Conservation (phyloP, 1,140 invertebrate genomes). For the Leptinotarsa texana region DNA sequence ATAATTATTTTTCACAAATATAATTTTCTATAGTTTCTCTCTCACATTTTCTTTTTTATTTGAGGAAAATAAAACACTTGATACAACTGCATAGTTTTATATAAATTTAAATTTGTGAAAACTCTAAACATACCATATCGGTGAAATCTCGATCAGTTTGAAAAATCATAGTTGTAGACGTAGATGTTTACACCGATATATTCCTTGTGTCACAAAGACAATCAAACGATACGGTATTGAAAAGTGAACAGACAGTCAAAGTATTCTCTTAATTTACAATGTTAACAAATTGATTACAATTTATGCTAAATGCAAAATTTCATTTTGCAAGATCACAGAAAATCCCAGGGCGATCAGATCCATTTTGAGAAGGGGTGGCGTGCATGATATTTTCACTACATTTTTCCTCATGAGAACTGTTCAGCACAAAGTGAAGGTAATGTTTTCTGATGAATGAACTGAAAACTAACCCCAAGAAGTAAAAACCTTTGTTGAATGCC, state of each 20-base stretch:
- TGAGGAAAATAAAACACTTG: background rate
- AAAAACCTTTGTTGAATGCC: no score
- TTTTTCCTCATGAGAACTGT: no score
- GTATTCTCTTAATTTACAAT: conserved; percentile 4
- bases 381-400: no score
- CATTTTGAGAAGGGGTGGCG: no score
- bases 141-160: conserved; percentile 3
- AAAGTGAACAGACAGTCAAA: conserved; percentile 17
- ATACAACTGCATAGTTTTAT: conserved; percentile 13
- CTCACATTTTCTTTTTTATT: no score
- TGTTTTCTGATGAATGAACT: no score
- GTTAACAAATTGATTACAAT: conserved; percentile 16
- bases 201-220: background rate
- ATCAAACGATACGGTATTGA: background rate
- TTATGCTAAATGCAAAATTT: conserved; percentile 22
- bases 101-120: conserved; percentile 18
- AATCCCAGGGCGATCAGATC: background rate
- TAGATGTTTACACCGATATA: conserved; percentile 15
- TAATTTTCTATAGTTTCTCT: no score
- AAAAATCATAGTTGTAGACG: conserved; percentile 4
- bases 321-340: conserved; percentile 22
- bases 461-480: no score
- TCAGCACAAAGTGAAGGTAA: no score
- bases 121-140: conserved; percentile 14
- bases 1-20: no score